Evolutionary conservation across 30 jellyfish, hydroid and myxozoan genomes (phyloP), one percentile per base, ranked within the genome.

Genomic region (Catostylus mosaicus): DNA sequence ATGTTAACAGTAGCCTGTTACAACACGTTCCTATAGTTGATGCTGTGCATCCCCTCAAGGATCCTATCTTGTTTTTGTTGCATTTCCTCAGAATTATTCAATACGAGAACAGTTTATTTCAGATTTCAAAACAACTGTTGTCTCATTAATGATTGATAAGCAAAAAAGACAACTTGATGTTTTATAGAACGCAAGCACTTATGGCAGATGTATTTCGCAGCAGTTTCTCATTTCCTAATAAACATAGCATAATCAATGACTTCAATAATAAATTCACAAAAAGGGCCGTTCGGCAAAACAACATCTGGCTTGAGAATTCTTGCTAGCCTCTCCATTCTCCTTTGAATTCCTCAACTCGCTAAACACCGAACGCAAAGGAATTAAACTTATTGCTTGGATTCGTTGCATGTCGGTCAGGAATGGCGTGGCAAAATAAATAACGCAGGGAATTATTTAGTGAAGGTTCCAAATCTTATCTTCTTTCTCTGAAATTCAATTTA

Each of bases 141-240:
- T 3, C 90, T 63, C 83, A 80, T 80, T 50, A 80, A 80, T 24
- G 68, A 80, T 80, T 80, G 59, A 80, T 80, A 22, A 68, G 84
- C 68, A 71, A 80, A 80, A 79, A 67, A 80, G 90, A 79, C 90
- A 51, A 50, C 84, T 80, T 80, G 80, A 72, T 72, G 80, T 47
- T 80, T 57, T 36, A 47, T 51, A 7, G 18, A 65, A 29, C 84
- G 30, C 40, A 27, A 10, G 40, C 71, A 27, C 5, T 1, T 8
- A 22, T 23, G 40, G 71, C 71, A 59, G 36, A 4, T 59, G 40
- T 3, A 27, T 1, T 59, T 59, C 37, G 3, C 35, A 59, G 71
- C 4, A 20, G 23, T 1, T 3, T 59, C 36, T 59, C 3, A 43
- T 43, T 6, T 43, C 16, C 56, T 6, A 43, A 43, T 16, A 43